Conservation (phyloP, 2,113 vertebrate species). For the Psettodes erumei region DNA sequence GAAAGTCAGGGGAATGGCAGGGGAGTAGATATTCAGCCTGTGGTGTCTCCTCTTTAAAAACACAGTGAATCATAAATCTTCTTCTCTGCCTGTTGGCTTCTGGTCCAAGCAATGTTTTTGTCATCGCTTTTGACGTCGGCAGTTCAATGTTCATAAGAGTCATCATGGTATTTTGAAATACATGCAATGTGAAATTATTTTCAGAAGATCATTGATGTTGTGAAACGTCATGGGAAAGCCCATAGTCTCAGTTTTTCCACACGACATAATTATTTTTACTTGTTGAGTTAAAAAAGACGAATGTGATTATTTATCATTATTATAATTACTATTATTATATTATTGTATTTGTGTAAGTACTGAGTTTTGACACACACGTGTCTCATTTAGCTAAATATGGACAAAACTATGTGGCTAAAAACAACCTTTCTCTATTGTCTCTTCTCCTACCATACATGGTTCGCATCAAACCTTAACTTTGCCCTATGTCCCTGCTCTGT, state of each 20-base stretch:
- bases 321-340: too few relatives aligned
- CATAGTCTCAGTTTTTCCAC: not conserved
- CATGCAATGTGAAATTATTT: not conserved
- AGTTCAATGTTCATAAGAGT: not conserved
- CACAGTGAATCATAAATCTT: not conserved
- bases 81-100: not conserved
- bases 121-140: not conserved
- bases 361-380: not conserved
- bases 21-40: constrained; percentile 18
- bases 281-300: not conserved
- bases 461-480: not conserved
- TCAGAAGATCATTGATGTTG: too few relatives aligned
- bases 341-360: not conserved
- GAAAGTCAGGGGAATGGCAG: constrained; percentile 5
- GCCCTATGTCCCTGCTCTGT: constrained; percentile 30
- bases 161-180: not conserved
- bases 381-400: not conserved
- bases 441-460: constrained; percentile 38
- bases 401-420: not conserved
- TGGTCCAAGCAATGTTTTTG: not conserved
- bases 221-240: not conserved
- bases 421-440: constrained; percentile 21
- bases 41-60: constrained; percentile 30
- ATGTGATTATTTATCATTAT: too few relatives aligned
- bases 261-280: not conserved